phyloP scores from a whole-genome alignment of 53 echinoderm and acorn worm genomes.

The Pentamera pediparva region DNA sequence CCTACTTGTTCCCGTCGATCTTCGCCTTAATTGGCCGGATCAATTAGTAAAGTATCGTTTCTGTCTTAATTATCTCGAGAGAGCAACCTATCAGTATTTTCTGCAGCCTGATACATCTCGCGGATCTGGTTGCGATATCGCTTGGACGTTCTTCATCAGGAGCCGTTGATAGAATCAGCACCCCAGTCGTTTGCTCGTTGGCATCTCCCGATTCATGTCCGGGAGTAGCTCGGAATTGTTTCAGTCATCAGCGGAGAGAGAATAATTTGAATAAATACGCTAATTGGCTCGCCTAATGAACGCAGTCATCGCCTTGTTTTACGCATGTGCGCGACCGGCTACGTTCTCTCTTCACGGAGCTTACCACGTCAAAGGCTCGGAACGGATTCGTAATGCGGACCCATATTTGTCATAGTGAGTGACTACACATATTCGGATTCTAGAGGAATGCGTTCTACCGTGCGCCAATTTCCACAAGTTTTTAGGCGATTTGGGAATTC shows the following conservation, averaged over 20 bases:
- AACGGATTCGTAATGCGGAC: conserved; percentile 7
- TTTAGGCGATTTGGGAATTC: neutral
- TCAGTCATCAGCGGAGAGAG: conserved; percentile 23
- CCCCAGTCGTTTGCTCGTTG: conserved; percentile 28
- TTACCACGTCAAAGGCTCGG: too few relatives aligned
- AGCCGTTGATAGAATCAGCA: conserved; percentile 24
- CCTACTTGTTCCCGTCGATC: neutral
- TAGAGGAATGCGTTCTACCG: neutral
- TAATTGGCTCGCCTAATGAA: conserved; percentile 32
- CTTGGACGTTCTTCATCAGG: neutral
- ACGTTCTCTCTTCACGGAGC: too few relatives aligned
- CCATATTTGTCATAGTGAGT: conserved; percentile 13
- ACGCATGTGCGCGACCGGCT: conserved; percentile 22
- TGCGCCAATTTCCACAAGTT: neutral
- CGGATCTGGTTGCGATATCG: neutral
- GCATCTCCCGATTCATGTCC: neutral
- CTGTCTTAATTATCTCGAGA: neutral
- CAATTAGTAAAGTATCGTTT: conserved; percentile 19
- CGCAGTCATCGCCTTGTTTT: conserved; percentile 13
- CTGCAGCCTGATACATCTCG: neutral
- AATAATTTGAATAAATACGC: conserved; percentile 20
- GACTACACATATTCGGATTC: too few relatives aligned
- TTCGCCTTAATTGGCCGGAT: conserved; percentile 1
- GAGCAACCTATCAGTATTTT: neutral
- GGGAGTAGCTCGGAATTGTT: conserved; percentile 13